These are phyloP conservation scores for Aurelia coerulea DNA, from an alignment of 30 jellyfish, hydroid and myxozoan species.

Conservation along the genomic window DNA sequence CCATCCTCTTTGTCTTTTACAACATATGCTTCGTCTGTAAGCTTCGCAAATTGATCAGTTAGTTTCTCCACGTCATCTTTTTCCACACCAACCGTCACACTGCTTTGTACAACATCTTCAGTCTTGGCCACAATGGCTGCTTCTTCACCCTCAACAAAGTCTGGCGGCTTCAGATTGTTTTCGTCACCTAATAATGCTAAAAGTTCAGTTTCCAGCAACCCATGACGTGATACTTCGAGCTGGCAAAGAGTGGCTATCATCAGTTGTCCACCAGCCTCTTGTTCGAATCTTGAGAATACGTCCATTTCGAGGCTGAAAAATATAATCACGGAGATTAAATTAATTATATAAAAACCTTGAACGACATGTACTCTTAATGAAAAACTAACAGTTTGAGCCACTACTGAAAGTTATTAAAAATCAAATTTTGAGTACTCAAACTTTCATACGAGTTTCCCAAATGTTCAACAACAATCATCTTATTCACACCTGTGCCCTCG, in stretches of 20 bases:
- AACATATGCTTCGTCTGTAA: constrained; percentile 75
- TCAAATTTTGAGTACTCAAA: too few species aligned
- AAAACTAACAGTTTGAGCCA: too few species aligned
- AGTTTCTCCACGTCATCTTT: constrained; percentile 36
- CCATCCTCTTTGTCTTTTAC: constrained; percentile 41
- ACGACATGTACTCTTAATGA: too few species aligned
- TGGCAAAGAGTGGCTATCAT: constrained; percentile 68
- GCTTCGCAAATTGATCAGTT: constrained; percentile 48
- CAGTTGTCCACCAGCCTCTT: constrained; percentile 64
- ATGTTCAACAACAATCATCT: too few species aligned
- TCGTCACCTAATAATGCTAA: constrained; percentile 53
- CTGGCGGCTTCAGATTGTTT: constrained; percentile 35
- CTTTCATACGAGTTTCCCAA: too few species aligned
- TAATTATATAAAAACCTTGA: background rate
- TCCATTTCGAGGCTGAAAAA: constrained; percentile 67
- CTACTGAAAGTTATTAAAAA: too few species aligned
- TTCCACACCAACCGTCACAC: constrained; percentile 4
- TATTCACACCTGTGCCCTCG: too few species aligned
- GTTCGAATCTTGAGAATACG: constrained; percentile 64
- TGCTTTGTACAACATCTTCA: too few species aligned
- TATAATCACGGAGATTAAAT: background rate
- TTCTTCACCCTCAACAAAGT: constrained; percentile 29
- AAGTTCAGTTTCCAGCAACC: constrained; percentile 70
- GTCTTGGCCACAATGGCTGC: background rate
- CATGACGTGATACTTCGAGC: constrained; percentile 75